A percentile compares a stretch with the other conserved stretches of the same genome.
These are phyloP conservation scores for Notolabrus celidotus DNA, from an alignment of 2,797 vertebrate species.

Conservation along the genomic window DNA sequence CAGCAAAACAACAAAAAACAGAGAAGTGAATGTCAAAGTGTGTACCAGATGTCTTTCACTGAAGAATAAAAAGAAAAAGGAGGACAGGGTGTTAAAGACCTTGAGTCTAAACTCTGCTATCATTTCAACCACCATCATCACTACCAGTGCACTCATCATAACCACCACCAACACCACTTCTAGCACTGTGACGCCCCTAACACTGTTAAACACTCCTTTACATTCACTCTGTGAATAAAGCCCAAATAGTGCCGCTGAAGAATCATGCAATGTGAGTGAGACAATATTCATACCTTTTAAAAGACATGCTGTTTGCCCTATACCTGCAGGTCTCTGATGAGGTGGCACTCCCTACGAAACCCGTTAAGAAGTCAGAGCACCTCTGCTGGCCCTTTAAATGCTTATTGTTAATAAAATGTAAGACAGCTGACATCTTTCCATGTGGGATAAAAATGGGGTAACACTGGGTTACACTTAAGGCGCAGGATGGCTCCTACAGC, in stretches of 20 bases:
- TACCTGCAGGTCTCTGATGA: conserved; percentile 25
- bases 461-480: background rate
- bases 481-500: background rate
- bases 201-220: background rate
- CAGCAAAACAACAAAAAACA: conserved; percentile 16
- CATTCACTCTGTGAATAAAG: conserved; percentile 12
- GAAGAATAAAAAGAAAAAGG: conserved; percentile 27
- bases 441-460: background rate
- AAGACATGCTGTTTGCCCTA: background rate
- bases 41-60: conserved; percentile 56
- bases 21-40: conserved; percentile 44
- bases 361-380: conserved; percentile 8
- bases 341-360: conserved; percentile 8
- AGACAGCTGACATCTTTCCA: background rate
- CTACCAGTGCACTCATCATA: background rate
- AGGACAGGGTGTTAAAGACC: conserved; percentile 46
- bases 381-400: conserved; percentile 1
- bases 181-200: background rate
- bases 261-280: background rate
- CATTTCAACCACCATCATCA: conserved; percentile 9
- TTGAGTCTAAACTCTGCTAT: conserved; percentile 12
- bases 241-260: background rate
- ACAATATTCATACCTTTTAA: conserved; percentile 23
- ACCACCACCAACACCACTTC: conserved; percentile 6
- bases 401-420: background rate